phyloP scores from a whole-genome alignment of 2,797 vertebrate species.

The Scolopax rusticola region DNA sequence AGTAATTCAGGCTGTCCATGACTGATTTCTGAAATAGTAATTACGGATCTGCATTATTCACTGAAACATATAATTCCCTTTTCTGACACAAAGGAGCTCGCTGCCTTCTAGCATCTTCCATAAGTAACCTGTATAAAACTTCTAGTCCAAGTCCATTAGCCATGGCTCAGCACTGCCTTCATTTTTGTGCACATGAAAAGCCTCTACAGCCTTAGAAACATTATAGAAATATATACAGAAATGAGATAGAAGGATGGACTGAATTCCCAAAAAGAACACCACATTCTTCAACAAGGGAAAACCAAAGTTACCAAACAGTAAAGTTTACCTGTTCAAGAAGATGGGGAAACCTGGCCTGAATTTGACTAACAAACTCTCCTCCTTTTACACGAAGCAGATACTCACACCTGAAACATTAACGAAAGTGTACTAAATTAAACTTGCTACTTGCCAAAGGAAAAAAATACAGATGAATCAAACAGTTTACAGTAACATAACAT shows the following conservation, averaged over 20 bases:
- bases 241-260: not conserved
- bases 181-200: not conserved
- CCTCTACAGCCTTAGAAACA: not conserved
- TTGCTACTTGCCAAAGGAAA: not conserved
- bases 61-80: not conserved
- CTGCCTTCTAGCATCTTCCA: not conserved
- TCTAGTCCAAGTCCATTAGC: not conserved
- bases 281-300: not conserved
- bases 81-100: not conserved
- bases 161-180: not conserved
- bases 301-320: not conserved
- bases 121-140: not conserved
- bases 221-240: not conserved
- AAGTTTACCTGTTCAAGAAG: conserved; percentile 93
- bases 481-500: not conserved
- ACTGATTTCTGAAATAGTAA: not conserved
- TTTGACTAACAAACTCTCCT: conserved; percentile 92
- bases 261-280: not conserved
- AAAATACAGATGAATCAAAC: not conserved
- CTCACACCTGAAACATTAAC: conserved; percentile 86
- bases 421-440: not conserved
- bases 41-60: not conserved
- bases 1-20: not conserved
- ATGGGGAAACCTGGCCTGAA: conserved; percentile 95
- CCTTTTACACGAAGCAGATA: conserved; percentile 94